Evolutionary conservation across 2,113 vertebrate genomes (phyloP).

Genomic region (Myotis lucifugus): DNA sequence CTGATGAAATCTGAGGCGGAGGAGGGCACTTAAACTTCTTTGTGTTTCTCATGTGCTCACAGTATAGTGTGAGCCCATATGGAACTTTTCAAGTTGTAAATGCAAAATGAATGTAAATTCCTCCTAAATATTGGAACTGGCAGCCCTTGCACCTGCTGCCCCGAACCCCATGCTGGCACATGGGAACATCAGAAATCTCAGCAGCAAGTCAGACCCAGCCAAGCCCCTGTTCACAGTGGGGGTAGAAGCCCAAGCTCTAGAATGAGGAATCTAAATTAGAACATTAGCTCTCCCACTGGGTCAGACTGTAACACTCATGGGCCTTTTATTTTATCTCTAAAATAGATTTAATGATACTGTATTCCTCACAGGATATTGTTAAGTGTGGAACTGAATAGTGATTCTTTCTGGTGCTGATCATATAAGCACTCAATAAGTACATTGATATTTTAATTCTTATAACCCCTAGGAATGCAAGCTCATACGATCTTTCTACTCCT

Average conservation of each 20-base stretch:
- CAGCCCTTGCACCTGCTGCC: not conserved
- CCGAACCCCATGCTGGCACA: rapidly evolving
- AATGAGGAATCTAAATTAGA: not conserved
- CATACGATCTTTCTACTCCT: not conserved
- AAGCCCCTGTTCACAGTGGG: not conserved
- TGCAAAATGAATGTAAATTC: not conserved
- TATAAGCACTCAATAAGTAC: not conserved
- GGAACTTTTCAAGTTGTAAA: not conserved
- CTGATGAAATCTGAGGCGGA: not conserved
- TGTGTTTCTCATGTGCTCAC: not conserved
- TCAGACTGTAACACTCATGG: not conserved
- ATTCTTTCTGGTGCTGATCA: not conserved
- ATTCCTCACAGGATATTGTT: not conserved
- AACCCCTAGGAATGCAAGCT: not conserved
- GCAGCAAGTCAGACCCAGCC: not conserved
- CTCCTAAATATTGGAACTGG: not conserved
- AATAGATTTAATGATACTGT: not conserved
- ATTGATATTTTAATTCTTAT: not conserved
- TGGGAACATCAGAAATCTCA: not conserved
- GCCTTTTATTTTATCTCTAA: not conserved
- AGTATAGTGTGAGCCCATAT: rapidly evolving
- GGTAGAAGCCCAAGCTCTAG: not conserved
- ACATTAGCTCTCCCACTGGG: not conserved
- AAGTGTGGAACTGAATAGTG: not conserved
- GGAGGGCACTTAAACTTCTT: not conserved